Evolutionary conservation across 2,888 invertebrate genomes (phyloP).

Genomic region (Nebria brevicollis): DNA sequence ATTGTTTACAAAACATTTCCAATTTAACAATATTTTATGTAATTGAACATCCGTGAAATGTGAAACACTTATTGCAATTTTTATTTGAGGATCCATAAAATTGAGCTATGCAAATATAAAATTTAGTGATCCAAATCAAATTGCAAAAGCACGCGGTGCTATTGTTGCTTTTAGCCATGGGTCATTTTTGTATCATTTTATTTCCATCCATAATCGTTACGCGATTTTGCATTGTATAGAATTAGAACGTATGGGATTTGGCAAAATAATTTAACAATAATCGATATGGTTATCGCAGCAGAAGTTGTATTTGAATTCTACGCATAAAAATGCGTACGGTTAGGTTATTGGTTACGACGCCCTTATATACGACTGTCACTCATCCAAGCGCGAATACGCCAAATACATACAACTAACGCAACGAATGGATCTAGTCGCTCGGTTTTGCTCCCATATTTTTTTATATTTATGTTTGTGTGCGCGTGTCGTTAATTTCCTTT

Average conservation of each 20-base stretch:
- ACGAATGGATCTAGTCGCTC: constrained; percentile 50
- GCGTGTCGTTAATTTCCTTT: constrained; percentile 58
- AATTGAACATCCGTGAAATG: not conserved
- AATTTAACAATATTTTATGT: no score
- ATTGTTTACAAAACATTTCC: no score
- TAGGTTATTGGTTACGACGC: constrained; percentile 1
- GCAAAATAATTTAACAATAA: not conserved
- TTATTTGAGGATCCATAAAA: not conserved
- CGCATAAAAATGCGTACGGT: not conserved
- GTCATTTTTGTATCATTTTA: not conserved
- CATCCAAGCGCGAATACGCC: constrained; percentile 1
- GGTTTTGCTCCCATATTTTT: constrained; percentile 46
- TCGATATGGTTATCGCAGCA: not conserved
- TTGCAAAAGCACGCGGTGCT: not conserved
- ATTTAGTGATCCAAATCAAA: not conserved
- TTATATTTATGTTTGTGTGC: constrained; percentile 58
- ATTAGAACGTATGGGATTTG: not conserved
- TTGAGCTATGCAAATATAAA: not conserved
- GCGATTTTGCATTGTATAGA: not conserved
- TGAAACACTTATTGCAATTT: not conserved
- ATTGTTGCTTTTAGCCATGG: not conserved
- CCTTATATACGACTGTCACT: not conserved
- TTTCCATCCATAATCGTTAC: not conserved
- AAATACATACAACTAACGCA: constrained; percentile 33
- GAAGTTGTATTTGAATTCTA: not conserved